Evolutionary conservation across 2,797 vertebrate genomes (phyloP).

Genomic region (Apodemus agrarius): DNA sequence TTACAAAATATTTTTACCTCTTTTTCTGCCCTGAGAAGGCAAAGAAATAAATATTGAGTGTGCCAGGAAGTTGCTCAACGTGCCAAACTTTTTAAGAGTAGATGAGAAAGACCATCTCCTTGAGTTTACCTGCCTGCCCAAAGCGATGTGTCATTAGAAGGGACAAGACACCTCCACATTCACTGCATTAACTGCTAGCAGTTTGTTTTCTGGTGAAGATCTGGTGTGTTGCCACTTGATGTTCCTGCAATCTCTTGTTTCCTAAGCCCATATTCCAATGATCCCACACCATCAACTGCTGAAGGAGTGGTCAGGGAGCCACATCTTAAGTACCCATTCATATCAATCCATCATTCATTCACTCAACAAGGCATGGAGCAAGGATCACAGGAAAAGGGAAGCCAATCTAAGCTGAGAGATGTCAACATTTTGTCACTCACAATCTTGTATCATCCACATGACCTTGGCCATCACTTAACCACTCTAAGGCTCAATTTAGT

Average conservation of each 20-base stretch:
- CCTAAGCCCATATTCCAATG: slow-evolving; percentile 5
- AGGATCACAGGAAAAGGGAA: background rate
- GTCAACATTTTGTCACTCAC: background rate
- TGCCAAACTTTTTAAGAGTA: slow-evolving; percentile 79
- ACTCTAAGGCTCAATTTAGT: background rate
- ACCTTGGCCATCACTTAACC: background rate
- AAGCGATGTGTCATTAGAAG: slow-evolving; percentile 78
- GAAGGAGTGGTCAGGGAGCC: background rate
- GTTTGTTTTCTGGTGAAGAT: slow-evolving; percentile 38
- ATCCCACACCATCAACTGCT: background rate
- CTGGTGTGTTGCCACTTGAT: slow-evolving; percentile 72
- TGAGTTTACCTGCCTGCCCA: slow-evolving; percentile 79
- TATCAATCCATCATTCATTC: fast-evolving
- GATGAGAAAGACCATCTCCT: slow-evolving; percentile 82
- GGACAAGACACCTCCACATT: slow-evolving; percentile 61
- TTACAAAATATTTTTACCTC: slow-evolving; percentile 64
- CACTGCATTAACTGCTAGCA: slow-evolving; percentile 68
- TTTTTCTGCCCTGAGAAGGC: slow-evolving; percentile 75
- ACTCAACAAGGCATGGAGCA: background rate
- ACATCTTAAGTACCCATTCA: background rate
- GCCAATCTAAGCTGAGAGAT: fast-evolving
- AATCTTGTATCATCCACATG: fast-evolving
- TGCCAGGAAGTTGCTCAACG: slow-evolving; percentile 81
- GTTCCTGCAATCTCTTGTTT: slow-evolving; percentile 30
- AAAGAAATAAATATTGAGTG: slow-evolving; percentile 84